Evolutionary conservation across 2,113 vertebrate genomes (phyloP).

Genomic region (Terrapene triunguis): DNA sequence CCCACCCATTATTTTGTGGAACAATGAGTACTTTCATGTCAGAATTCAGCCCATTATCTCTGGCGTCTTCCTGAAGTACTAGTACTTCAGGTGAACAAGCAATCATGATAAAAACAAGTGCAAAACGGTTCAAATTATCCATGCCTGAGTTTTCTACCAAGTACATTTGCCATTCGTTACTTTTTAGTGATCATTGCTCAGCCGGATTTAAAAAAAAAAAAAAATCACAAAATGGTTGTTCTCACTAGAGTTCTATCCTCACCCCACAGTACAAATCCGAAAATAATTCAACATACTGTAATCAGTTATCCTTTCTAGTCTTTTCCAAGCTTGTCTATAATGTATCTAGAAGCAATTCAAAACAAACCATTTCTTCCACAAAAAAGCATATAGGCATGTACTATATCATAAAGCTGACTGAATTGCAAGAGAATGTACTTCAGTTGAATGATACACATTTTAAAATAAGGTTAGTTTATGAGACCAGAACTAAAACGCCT

Average conservation of each 20-base stretch:
- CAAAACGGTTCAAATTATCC: not conserved
- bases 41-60: not conserved
- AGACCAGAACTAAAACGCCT: not conserved
- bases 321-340: not conserved
- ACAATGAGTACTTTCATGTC: not conserved
- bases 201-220: not conserved
- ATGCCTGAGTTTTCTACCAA: not conserved
- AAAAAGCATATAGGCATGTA: not conserved
- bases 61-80: not conserved
- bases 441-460: not conserved
- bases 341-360: not conserved
- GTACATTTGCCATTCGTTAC: not conserved
- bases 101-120: not conserved
- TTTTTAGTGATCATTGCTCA: not conserved
- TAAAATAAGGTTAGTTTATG: accelerated
- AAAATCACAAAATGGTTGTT: not conserved
- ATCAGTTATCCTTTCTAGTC: not conserved
- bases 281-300: not conserved
- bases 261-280: not conserved
- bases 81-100: not conserved
- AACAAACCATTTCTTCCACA: not conserved
- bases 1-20: not conserved
- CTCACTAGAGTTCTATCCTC: not conserved
- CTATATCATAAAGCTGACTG: not conserved
- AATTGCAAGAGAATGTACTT: not conserved